A percentile compares a stretch with the other conserved stretches of the same genome.
Conservation (phyloP, 2,113 vertebrate genomes). For the Macroglossus sobrinus region DNA sequence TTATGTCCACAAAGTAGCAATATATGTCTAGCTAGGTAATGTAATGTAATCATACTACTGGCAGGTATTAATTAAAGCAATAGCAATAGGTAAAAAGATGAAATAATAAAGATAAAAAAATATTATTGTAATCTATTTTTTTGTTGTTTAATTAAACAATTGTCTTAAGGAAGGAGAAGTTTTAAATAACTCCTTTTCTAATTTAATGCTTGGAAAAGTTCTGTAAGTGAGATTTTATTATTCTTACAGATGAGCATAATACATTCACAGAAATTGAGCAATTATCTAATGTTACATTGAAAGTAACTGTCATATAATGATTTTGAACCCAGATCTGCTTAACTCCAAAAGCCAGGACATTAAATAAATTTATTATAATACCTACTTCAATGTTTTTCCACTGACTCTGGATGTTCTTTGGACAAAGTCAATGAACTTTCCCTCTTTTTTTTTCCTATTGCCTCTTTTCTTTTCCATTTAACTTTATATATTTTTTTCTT, state of each 20-base stretch:
- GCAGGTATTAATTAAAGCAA: not conserved
- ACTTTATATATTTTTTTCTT: not conserved
- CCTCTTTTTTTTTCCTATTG: not conserved
- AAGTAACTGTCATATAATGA: not conserved
- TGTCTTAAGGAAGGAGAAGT: not conserved
- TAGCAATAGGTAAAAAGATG: not conserved
- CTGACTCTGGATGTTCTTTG: not conserved
- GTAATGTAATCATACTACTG: not conserved
- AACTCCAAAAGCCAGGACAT: not conserved
- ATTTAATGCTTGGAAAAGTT: constrained; percentile 13
- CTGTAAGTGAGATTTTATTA: not conserved
- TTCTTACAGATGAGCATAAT: not conserved
- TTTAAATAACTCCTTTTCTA: not conserved
- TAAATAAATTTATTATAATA: not conserved
- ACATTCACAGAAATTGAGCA: not conserved
- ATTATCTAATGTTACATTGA: not conserved
- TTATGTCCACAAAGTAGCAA: not conserved
- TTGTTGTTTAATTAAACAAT: not conserved
- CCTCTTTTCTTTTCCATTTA: not conserved
- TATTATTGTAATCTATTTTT: not conserved
- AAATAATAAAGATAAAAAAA: not conserved
- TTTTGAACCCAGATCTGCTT: not conserved
- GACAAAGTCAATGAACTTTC: not conserved
- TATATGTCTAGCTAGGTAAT: not conserved
- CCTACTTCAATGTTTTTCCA: not conserved